Percentiles rank a stretch among this genome's conserved stretches.
phyloP scores from a whole-genome alignment of 1,140 invertebrate species.

The Neodiprion pinetum region DNA sequence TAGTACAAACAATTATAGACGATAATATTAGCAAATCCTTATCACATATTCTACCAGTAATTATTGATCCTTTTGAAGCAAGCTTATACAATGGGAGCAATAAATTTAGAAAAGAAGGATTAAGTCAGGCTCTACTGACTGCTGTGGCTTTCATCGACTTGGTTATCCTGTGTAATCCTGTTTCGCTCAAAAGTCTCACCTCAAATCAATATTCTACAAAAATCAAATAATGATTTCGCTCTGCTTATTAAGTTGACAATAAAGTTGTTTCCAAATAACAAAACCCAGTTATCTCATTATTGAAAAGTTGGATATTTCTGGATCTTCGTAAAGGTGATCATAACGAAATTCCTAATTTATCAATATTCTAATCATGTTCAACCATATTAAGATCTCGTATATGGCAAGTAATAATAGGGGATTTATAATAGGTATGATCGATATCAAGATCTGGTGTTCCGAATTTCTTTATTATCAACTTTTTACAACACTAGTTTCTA shows the following conservation, averaged over 20 bases:
- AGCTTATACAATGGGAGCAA: not conserved
- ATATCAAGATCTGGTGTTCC: not conserved
- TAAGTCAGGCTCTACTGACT: not conserved
- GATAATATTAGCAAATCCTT: not conserved
- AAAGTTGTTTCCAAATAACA: not conserved
- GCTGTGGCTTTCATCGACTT: not conserved
- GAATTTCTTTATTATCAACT: not conserved
- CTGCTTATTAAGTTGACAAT: not conserved
- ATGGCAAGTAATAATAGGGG: too few relatives aligned
- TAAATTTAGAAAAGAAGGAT: not conserved
- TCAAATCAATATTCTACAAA: not conserved
- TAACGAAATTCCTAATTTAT: too few relatives aligned
- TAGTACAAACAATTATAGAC: not conserved
- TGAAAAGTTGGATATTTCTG: not conserved
- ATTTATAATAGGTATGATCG: not conserved
- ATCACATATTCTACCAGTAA: not conserved
- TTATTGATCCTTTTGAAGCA: not conserved
- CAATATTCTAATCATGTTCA: too few relatives aligned
- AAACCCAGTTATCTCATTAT: not conserved
- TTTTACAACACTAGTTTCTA: constrained; percentile 8
- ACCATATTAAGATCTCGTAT: too few relatives aligned
- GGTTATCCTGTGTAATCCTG: not conserved
- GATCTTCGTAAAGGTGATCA: too few relatives aligned
- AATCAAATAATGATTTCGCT: not conserved
- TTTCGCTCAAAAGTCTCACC: not conserved